Evolutionary conservation across 1,140 invertebrate species (phyloP), one percentile per base, ranked within the genome.

Genomic region (Drosophila malerkotliana): DNA sequence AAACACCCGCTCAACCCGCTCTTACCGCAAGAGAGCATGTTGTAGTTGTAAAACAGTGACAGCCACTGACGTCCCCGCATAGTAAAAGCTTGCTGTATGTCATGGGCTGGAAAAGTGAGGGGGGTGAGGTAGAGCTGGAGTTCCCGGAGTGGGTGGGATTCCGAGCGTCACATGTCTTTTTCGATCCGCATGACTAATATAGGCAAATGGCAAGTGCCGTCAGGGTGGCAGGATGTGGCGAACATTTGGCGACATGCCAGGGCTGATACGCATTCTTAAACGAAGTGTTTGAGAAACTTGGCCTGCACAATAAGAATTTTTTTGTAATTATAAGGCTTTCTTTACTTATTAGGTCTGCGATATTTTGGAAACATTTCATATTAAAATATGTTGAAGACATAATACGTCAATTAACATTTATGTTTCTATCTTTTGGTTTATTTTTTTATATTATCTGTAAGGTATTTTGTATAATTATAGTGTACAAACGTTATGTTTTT

Each of bases 151-250:
- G 62, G 30, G 26, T 47, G 63, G 66, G 9, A 68, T 41, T 47
- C 68, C 49, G 34, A 75, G 78, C 82, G 82, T 85, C 83, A 85
- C 85, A 88, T 88, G 79, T 72, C 78, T 88, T 85, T 85, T 85
- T 85, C 71, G 85, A 71, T 72, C 64, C 77, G 83, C 83, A 85
- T 85, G 82, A 85, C 82, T 85, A 85, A 85, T 85, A 79, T 82
- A 82, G 69, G 73, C 74, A 82, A 82, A 88, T 85, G 83, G 79
- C 74, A 78, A 79, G 59, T 60, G 74, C 37, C 80, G 48, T 7
- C 26, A 28, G 26, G 26, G 26, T 61, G 72, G 59, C 41, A 72
- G 76, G 64, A 79, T 84, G 63, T 83, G 80, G 48, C 71, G 74
- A 64, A 81, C 69, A 78, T 76, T 85, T 82, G 83, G 82, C 83